Base-by-base conservation (phyloP, 2,797 vertebrate genomes). In the Danio albolineatus region DNA sequence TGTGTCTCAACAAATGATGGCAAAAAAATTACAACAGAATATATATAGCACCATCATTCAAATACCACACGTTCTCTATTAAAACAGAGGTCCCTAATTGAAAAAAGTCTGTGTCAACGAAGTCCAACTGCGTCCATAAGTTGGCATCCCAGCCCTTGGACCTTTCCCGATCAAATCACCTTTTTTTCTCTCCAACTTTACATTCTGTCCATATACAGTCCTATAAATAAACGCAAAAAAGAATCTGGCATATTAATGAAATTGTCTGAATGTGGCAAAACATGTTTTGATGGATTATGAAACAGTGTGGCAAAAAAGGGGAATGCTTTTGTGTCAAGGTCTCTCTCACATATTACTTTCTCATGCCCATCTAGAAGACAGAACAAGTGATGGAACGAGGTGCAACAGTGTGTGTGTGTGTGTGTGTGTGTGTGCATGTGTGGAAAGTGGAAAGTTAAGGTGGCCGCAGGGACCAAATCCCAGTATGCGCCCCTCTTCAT, bases 391-490 rank as follows among this genome's bases (percentile, higher is more conserved):
- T 54, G 16, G 46, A 70, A 54, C 12, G 6, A 39, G 28, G 72
- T 49, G 61, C 9, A 12, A 61, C 48, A 54, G 49, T 51, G 39
- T 41, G 13, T 77, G 56, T 48, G 53, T 13, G 59, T 46, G 19
- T 21, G n/a, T n/a, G n/a, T n/a, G 49, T 51, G 39, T 41, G 13
- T 77, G 56, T 48, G 53, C 13, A 59, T 46, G 19, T 21, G 19
- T 62, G 75, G 66, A 60, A 59, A 61, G 14, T 48, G 49, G 9
- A 60, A 65, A 65, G 73, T 80, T 56, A 66, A 80, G 39, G 44
- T 78, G 80, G 67, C 67, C 8, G 4, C 21, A 66, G 65, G 73
- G 62, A 82, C 72, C 53, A 48, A 36, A 69, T 73, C 17, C 17
- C 51, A 41, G 57, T 51, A 43, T 65, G 44, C 51, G 49, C 66